Evolutionary conservation across 2,797 vertebrate genomes (phyloP).

Genomic region (Decapterus maruadsi): DNA sequence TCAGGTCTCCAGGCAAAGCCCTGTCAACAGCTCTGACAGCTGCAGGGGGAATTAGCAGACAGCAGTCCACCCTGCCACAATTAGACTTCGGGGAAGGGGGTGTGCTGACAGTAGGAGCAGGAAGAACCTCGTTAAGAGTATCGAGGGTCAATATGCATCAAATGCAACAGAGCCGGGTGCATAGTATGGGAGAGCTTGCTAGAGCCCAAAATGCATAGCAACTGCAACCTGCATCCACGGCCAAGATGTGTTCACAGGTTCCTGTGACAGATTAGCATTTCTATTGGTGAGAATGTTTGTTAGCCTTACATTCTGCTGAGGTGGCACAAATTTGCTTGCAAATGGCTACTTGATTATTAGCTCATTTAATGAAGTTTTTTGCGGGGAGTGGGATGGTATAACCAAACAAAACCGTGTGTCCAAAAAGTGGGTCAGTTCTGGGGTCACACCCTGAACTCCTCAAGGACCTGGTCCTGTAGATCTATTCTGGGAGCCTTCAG

Average conservation of each 20-base stretch:
- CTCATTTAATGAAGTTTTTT: neutral
- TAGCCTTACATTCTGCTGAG: neutral
- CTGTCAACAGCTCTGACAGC: conserved; percentile 53
- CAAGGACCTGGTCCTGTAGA: neutral
- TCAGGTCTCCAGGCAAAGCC: conserved; percentile 30
- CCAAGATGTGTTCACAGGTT: neutral
- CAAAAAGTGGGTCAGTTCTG: conserved; percentile 46
- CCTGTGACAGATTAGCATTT: neutral
- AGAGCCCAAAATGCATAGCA: neutral
- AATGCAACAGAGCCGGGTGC: neutral
- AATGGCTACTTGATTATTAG: too few relatives aligned
- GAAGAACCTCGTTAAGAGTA: conserved; percentile 10
- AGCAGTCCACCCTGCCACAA: conserved; percentile 47
- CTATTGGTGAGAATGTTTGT: too few relatives aligned
- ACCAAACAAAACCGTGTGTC: neutral
- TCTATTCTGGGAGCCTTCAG: conserved; percentile 27
- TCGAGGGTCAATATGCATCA: neutral
- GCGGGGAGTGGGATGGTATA: neutral
- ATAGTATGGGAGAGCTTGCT: neutral
- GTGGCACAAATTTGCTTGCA: neutral
- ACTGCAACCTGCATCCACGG: neutral
- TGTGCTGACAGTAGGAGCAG: neutral
- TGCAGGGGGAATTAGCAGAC: conserved; percentile 60
- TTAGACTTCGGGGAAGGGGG: conserved; percentile 73
- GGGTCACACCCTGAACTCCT: conserved; percentile 24